These are phyloP conservation scores for Globia sparganii DNA, from an alignment of 2,888 invertebrate genomes.

Conservation along the genomic window DNA sequence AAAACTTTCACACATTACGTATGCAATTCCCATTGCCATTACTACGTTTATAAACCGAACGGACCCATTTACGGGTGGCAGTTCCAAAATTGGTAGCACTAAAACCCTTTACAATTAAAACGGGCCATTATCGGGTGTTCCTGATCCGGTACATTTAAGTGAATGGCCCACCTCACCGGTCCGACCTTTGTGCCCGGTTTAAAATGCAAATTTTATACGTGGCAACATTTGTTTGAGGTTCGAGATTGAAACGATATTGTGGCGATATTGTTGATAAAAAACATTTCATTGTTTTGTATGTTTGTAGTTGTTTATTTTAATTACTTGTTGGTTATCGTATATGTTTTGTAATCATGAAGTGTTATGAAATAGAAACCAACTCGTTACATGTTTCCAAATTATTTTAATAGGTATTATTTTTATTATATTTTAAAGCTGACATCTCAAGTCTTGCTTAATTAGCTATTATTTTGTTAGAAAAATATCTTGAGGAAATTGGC, in stretches of 20 bases:
- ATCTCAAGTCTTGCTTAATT: not conserved
- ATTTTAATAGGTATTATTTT: not conserved
- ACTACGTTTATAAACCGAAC: conserved; percentile 51
- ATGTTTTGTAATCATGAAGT: not conserved
- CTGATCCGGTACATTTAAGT: conserved; percentile 80
- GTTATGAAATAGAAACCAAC: not conserved
- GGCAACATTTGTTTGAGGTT: conserved; percentile 49
- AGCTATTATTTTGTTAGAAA: not conserved
- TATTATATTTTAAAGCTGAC: no score
- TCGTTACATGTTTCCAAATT: not conserved
- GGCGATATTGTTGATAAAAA: conserved; percentile 26
- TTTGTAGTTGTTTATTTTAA: conserved; percentile 24
- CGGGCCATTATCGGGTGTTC: conserved; percentile 80
- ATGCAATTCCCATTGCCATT: conserved; percentile 53
- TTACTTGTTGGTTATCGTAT: conserved; percentile 3
- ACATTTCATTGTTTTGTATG: conserved; percentile 2
- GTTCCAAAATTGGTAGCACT: conserved; percentile 65
- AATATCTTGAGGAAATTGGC: no score
- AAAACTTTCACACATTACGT: conserved; percentile 40
- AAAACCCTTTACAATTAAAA: conserved; percentile 80
- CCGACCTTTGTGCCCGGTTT: conserved; percentile 76
- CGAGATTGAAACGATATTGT: conserved; percentile 57
- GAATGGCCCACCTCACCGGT: conserved; percentile 77
- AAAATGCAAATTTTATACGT: conserved; percentile 76
- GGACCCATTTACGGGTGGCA: conserved; percentile 57